Conservation (phyloP, 2,113 vertebrate species). For the Zapornia atra region DNA sequence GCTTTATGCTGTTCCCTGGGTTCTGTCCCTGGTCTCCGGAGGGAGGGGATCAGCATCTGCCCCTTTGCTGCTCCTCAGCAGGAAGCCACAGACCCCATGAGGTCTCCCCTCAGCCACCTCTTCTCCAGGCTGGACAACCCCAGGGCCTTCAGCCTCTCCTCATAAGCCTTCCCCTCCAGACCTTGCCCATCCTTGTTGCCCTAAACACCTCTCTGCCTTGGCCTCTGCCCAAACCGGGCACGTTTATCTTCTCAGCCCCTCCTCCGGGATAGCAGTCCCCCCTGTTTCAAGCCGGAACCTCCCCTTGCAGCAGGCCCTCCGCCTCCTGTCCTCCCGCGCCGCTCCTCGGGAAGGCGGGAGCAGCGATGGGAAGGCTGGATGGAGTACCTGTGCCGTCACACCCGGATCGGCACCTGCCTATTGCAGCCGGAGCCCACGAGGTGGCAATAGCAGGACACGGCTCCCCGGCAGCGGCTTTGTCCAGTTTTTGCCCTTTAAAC, state of each 20-base stretch:
- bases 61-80: no score
- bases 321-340: not conserved
- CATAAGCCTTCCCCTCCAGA: no score
- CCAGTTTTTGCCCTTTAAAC: not conserved
- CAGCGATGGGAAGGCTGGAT: rapidly evolving
- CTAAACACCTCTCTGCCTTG: not conserved
- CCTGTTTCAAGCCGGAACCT: not conserved
- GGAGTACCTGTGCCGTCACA: rapidly evolving
- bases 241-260: not conserved
- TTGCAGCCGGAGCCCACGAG: conserved; percentile 52
- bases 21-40: no score
- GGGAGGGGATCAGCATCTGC: no score
- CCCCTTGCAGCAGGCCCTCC: not conserved
- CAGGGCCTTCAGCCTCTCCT: no score
- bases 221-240: not conserved
- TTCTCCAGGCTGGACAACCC: no score
- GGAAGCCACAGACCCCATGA: no score
- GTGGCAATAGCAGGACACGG: conserved; percentile 51
- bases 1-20: no score
- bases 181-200: no score
- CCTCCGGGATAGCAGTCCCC: not conserved
- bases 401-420: not conserved
- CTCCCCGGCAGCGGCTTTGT: rapidly evolving
- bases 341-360: not conserved
- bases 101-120: no score